Evolutionary conservation across 2,113 vertebrate genomes (phyloP), one percentile per base, ranked within the genome.

Genomic region (Empidonax traillii): DNA sequence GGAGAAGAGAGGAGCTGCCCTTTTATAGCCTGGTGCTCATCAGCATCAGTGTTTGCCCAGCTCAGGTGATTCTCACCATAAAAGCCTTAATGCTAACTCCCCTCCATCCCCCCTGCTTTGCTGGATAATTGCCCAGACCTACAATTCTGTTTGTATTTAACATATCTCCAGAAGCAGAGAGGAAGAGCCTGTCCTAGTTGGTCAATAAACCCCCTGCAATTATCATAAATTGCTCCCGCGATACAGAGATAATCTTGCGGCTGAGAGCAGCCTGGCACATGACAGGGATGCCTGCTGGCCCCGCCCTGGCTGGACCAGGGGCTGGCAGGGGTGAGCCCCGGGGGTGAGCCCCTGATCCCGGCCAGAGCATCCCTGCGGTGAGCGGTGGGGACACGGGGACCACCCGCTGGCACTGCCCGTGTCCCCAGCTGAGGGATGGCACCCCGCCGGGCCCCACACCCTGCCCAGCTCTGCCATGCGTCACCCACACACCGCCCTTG

Each of bases 141-240:
- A 12, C 1, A 2, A 43, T 8, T 79, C 65, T 95, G 91, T 97
- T 96, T 96, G 77, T 69, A 30, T n/a, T 87, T 59, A 37, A 9
- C 4, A 0, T 83, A 39, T 6, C 31, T 86, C 23, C 25, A 51
- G 27, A n/a, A 28, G 16, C 35, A 66, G 35, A 59, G 76, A 92
- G 95, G 96, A 97, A 95, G 95, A 84, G 75, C 96, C 94, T 85
- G 91, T 96, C 96, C 96, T 91, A 92, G 61, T 95, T 68, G 44
- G 95, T 97, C 91, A 96, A 96, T 46, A 96, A 93, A 74, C 4
- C 80, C 75, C 61, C 56, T 30, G 66, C 84, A 87, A 92, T 94
- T 85, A 91, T 39, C 1, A 16, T 52, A 51, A 86, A 83, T 87
- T 88, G 49, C 72, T 90, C 72, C 49, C 4, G 35, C 5, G 55